Evolutionary conservation across 2,113 vertebrate genomes (phyloP), one percentile per base, ranked within the genome.

Genomic region (Phrynosoma platyrhinos): DNA sequence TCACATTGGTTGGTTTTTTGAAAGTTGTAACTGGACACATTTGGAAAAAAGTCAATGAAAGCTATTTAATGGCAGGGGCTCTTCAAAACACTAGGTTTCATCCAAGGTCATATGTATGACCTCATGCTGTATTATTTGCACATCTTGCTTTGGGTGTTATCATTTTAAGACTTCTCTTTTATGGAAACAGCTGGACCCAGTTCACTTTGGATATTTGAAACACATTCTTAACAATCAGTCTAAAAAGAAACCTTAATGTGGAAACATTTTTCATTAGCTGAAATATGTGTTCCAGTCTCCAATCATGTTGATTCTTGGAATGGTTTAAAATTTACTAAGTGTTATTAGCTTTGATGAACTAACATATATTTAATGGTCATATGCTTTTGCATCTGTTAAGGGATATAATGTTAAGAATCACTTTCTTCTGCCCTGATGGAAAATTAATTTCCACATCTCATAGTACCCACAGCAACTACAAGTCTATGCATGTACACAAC

Each of bases 51-150:
- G 27, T 23, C 78, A 74, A 55, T 90, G 83, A 69, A 23, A 79
- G 82, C 3, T 89, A 27, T 75, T 90, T 93, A 90, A 87, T 64
- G 86, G 53, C 20, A 55, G 64, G 25, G 40, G 88, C 21, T 62
- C 72, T 53, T 94, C 80, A 93, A 93, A 91, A 91, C 89, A 90
- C 40, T n/a, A 64, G 4, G 91, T 91, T 85, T 82, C 87, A 79
- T 90, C 68, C 40, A 79, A 77, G 74, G 80, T 87, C 89, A 94
- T 93, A 66, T 82, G 62, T 85, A 68, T 91, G 88, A 86, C 47
- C 79, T 88, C 81, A 83, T 7, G 4, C 21, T 92, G 90, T 91
- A 84, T 83, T 79, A 87, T 0, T 86, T 30, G 64, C 25, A 79
- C 62, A 47, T 52, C 82, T 8, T 90, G 72, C 21, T 64, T 91